Evolutionary conservation across 1,140 invertebrate genomes (phyloP).

Genomic region (Megathymus violae): DNA sequence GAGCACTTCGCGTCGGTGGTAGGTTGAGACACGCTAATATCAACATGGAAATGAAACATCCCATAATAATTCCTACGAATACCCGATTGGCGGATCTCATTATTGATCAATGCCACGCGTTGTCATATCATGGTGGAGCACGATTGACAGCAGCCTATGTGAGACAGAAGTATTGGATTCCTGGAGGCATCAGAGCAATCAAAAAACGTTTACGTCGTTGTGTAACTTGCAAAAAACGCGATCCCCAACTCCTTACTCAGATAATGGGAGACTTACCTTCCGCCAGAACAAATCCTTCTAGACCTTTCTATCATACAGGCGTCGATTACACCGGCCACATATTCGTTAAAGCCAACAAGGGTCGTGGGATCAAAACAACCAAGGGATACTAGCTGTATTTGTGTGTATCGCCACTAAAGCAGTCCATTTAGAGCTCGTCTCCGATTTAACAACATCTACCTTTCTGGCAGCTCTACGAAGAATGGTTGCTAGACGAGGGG

Average conservation of each 20-base stretch:
- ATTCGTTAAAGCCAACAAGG: slow-evolving; percentile 40
- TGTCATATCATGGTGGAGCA: slow-evolving; percentile 48
- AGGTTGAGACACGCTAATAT: slow-evolving; percentile 41
- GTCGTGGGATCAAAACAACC: slow-evolving; percentile 40
- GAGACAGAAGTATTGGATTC: slow-evolving; percentile 50
- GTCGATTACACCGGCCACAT: slow-evolving; percentile 60
- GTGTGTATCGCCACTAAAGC: slow-evolving; percentile 68
- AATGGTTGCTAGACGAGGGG: slow-evolving; percentile 68
- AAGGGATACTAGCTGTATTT: slow-evolving; percentile 69
- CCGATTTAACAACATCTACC: slow-evolving; percentile 55
- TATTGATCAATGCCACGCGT: slow-evolving; percentile 44
- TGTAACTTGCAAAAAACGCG: slow-evolving; percentile 39
- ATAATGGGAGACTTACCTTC: slow-evolving; percentile 56
- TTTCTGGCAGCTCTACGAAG: slow-evolving; percentile 64
- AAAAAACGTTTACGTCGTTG: slow-evolving; percentile 38
- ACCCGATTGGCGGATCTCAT: slow-evolving; percentile 40
- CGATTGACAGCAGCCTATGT: slow-evolving; percentile 41
- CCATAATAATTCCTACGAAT: slow-evolving; percentile 42
- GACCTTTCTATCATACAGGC: slow-evolving; percentile 49
- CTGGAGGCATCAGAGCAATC: slow-evolving; percentile 25
- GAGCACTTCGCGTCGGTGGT: slow-evolving; percentile 53
- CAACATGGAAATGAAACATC: slow-evolving; percentile 38
- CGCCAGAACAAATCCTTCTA: slow-evolving; percentile 9
- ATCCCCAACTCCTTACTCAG: slow-evolving; percentile 35
- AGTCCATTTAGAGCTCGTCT: slow-evolving; percentile 73